phyloP scores from a whole-genome alignment of 1,140 invertebrate genomes.

The Neuroterus valhalla region DNA sequence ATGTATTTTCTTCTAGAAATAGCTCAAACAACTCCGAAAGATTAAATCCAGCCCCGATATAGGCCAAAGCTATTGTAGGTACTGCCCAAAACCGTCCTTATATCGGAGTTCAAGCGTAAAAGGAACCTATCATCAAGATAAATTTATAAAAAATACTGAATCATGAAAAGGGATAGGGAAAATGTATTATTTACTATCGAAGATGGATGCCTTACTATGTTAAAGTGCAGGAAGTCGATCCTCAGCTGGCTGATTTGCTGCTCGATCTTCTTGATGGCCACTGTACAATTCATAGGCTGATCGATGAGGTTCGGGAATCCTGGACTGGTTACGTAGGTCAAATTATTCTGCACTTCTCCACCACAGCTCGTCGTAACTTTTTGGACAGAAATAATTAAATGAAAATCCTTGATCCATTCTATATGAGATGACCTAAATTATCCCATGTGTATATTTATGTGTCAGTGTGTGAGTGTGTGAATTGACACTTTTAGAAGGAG shows the following conservation, averaged over 20 bases:
- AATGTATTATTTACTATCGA: constrained; percentile 27
- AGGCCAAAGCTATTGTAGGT: no score
- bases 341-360: constrained; percentile 84
- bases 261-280: constrained; percentile 83
- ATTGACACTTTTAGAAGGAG: constrained; percentile 4
- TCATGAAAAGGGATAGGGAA: background rate
- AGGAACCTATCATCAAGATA: no score
- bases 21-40: no score
- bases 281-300: constrained; percentile 79
- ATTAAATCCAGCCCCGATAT: no score
- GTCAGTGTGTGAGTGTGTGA: background rate
- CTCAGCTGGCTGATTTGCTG: constrained; percentile 85
- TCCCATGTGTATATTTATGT: background rate
- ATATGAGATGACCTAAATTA: constrained; percentile 10
- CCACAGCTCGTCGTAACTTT: constrained; percentile 86
- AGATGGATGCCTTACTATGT: constrained; percentile 78
- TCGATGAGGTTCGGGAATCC: constrained; percentile 85
- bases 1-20: no score
- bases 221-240: constrained; percentile 88
- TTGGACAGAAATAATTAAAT: constrained; percentile 57
- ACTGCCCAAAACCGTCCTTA: no score
- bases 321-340: constrained; percentile 90
- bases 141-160: background rate
- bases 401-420: constrained; percentile 40
- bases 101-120: no score